Evolutionary conservation across 1,140 invertebrate genomes (phyloP).

Genomic region (Aphidius ervi): DNA sequence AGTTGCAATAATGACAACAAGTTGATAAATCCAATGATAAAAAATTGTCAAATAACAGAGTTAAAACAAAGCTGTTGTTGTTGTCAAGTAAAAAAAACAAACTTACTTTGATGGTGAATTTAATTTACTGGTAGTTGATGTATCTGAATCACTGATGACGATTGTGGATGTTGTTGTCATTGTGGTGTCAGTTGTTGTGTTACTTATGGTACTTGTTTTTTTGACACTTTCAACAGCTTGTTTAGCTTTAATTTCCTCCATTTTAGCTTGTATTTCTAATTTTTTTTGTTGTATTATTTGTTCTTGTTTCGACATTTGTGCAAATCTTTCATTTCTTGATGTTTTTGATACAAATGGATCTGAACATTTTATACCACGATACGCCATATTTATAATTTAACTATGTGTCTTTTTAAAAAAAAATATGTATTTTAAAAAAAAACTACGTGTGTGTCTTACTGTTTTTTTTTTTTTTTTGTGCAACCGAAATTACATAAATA

Average conservation of each 20-base stretch:
- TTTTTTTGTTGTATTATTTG: conserved; percentile 78
- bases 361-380: conserved; percentile 49
- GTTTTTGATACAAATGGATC: conserved; percentile 58
- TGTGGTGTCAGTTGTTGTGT: background rate
- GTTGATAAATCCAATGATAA: too few relatives aligned
- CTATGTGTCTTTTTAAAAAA: background rate
- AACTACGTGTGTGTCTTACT: too few relatives aligned
- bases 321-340: conserved; percentile 60
- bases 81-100: background rate
- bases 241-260: conserved; percentile 59
- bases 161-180: too few relatives aligned
- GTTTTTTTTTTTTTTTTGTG: background rate
- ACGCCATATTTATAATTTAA: conserved; percentile 44
- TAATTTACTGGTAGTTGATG: conserved; percentile 31
- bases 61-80: background rate
- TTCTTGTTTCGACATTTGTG: conserved; percentile 78
- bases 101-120: conserved; percentile 39
- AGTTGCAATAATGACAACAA: background rate
- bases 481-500: too few relatives aligned
- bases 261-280: conserved; percentile 66
- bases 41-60: too few relatives aligned
- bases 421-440: too few relatives aligned
- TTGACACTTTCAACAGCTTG: conserved; percentile 55
- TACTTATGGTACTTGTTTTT: conserved; percentile 39
- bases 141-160: background rate